Base-by-base conservation (phyloP, 2,888 invertebrate genomes). In the Metellina segmentata region DNA sequence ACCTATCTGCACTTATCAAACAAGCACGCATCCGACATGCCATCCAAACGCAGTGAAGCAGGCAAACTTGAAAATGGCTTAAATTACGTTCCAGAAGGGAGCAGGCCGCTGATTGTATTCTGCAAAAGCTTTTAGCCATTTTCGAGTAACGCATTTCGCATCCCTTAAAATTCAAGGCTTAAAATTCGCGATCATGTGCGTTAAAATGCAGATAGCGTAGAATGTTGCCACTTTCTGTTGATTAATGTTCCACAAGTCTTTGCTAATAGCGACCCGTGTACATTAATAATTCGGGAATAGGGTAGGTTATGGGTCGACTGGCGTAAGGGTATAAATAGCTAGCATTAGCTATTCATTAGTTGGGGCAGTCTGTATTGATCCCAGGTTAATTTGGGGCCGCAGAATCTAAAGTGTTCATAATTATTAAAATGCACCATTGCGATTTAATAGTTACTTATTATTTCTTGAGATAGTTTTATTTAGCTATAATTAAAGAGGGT, bases 161-260 rank as follows among this genome's bases (percentile, higher is more conserved):
- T 61, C 70, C 70, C 61, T 78, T 86, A 78, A 86, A 86, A 86
- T 86, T 86, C 77, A 86, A 78, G 51, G 70, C 78, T 70, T 70
- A 20, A 86, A 86, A 78, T 78, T 75, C 70, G 61, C 77, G 70
- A 74, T 75, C 77, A 86, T 70, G 79, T 79, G 72, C 81, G 72
- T 87, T 81, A 87, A 87, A 81, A 87, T 87, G 79, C 74, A 72
- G 72, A 87, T 53, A 72, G 79, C 72, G 72, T 78, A 61, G 70
- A 69, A 86, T 78, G 85, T 87, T 87, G 81, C 79, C 87, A 87
- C 87, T 87, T 81, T 53, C 81, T 74, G 81, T 48, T 87, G 87
- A 87, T 87, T 87, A 87, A 87, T 87, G 81, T 87, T 81, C 86
- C 51, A 20, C 78, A 78, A 77, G 75, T 86, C 72, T 53, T 4